Percentiles rank a stretch among this genome's conserved stretches.
Evolutionary conservation across 2,888 invertebrate genomes (phyloP).

Genomic region (Homarus gammarus): DNA sequence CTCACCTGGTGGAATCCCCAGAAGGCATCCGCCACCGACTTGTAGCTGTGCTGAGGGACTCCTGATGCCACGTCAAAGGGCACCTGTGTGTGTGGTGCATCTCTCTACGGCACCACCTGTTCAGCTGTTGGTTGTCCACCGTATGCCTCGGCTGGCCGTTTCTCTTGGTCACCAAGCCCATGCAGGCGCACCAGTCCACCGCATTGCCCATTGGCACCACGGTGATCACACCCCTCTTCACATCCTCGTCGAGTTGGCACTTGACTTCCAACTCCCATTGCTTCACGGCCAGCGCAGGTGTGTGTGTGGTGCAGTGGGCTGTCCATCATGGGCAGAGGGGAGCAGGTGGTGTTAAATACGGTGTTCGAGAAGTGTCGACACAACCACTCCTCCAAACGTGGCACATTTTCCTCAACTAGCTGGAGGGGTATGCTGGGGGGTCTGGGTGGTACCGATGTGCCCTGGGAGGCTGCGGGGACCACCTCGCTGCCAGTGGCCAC

Average conservation of each 20-base stretch:
- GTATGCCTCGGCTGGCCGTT: slow-evolving; percentile 31
- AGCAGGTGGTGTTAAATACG: neutral
- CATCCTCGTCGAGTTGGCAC: slow-evolving; percentile 27
- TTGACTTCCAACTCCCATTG: slow-evolving; percentile 49
- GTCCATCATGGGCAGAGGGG: neutral
- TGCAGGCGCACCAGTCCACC: slow-evolving; percentile 28
- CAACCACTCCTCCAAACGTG: neutral
- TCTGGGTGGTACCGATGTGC: neutral
- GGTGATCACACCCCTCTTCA: slow-evolving; percentile 8
- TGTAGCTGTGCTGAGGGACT: slow-evolving; percentile 1
- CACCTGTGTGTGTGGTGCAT: slow-evolving; percentile 38
- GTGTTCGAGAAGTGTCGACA: neutral
- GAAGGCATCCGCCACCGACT: slow-evolving; percentile 36
- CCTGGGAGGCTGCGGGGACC: neutral
- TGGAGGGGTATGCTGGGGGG: neutral
- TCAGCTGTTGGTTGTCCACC: slow-evolving; percentile 41
- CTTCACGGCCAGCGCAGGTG: slow-evolving; percentile 17
- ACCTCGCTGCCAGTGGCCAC: too few species aligned
- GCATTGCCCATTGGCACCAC: slow-evolving; percentile 19
- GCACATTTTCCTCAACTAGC: neutral
- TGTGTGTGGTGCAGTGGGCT: slow-evolving; percentile 18
- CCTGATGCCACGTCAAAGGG: slow-evolving; percentile 15
- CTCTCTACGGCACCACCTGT: slow-evolving; percentile 26
- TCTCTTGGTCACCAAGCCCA: slow-evolving; percentile 50
- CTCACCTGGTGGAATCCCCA: slow-evolving; percentile 11